Evolutionary conservation across 2,113 vertebrate genomes (phyloP), one percentile per base, ranked within the genome.

Genomic region (Phainopepla nitens): DNA sequence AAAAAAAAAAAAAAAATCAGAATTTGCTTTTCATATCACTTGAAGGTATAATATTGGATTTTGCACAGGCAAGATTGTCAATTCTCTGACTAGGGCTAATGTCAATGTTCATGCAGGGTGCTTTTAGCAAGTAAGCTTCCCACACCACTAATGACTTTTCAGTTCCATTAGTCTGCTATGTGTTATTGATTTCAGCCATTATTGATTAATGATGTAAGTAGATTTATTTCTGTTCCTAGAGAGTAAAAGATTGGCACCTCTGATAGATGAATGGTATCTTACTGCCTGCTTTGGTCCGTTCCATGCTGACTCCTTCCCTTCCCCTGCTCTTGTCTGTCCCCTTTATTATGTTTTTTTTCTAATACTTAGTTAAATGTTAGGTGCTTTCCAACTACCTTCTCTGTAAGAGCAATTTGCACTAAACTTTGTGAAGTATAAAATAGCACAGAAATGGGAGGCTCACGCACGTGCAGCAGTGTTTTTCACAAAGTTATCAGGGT

Each of bases 111-210:
- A 64, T 51, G 75, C 49, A 94, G 56, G 79, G 58, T 84, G 87
- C 69, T 89, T 94, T 64, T 45, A 89, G 56, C 33, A 72, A 76
- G 83, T 91, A 82, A 93, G 77, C 65, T 70, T 87, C 20, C 70
- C 65, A 56, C 5, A 35, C 45, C 60, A 33, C 69, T 89, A 70
- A 95, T 87, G 90, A 84, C 56, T 87, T 66, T 39, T 79, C 84
- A 56, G 69, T 89, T 95, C 92, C 84, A 89, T 95, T 91, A 95
- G 69, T 84, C 69, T 91, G 45, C 73, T 70, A 81, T 50, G 29
- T 89, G 35, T 87, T 95, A 92, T 83, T 90, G 86, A 86, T 92
- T 94, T 79, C 36, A 69, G 53, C 45, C 58, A 58, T 85, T 90
- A 92, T 39, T 82, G 82, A 96, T 92, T 71, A 79, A 82, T 68